Evolutionary conservation across 2,888 invertebrate genomes (phyloP).

Genomic region (Oegoconia quadripuncta): DNA sequence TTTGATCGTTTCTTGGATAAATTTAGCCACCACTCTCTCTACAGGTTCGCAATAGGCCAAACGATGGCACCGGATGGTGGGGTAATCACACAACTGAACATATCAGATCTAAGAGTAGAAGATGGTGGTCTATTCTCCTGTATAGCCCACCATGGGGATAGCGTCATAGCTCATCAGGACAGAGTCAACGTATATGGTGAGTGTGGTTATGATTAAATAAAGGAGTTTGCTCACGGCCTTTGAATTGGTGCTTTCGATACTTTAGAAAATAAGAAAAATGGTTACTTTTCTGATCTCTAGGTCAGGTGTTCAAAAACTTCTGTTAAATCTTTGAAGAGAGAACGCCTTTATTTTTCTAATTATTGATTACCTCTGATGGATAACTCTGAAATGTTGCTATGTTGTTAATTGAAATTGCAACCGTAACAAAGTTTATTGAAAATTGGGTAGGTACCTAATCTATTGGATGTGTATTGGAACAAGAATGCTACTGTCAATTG

Average conservation of each 20-base stretch:
- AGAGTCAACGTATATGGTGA: slow-evolving; percentile 78
- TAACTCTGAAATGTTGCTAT: no score
- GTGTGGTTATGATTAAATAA: slow-evolving; percentile 12
- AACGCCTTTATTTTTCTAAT: no score
- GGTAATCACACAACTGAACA: slow-evolving; percentile 67
- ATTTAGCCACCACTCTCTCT: background rate
- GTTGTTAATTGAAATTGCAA: no score
- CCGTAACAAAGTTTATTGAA: no score
- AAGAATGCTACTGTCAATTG: background rate
- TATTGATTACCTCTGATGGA: no score
- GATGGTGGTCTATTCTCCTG: slow-evolving; percentile 82
- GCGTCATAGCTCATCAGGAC: slow-evolving; percentile 46
- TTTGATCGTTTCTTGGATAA: background rate
- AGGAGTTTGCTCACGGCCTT: no score
- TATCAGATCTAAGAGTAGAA: slow-evolving; percentile 76
- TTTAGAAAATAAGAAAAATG: no score
- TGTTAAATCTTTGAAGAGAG: no score
- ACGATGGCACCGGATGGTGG: slow-evolving; percentile 57
- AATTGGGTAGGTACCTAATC: background rate
- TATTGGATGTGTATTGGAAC: background rate
- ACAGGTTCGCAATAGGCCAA: slow-evolving; percentile 60
- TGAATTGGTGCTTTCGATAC: no score
- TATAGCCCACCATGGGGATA: slow-evolving; percentile 65
- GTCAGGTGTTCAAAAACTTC: no score
- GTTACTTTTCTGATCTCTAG: no score